A percentile compares a stretch with the other conserved stretches of the same genome.
Evolutionary conservation across 2,797 vertebrate species (phyloP).

Genomic region (Megalops cyprinoides): DNA sequence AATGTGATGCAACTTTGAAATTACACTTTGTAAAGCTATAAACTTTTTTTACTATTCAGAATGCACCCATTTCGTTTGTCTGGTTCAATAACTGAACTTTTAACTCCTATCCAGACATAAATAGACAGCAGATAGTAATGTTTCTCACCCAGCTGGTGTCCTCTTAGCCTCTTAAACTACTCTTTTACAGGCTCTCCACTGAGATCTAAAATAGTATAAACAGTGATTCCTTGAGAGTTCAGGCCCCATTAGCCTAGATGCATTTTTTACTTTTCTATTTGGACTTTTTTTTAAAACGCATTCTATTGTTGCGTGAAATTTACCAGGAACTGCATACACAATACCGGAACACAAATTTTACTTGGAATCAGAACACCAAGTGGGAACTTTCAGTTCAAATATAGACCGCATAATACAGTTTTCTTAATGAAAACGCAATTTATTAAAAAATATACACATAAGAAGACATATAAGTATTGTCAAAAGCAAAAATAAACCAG

Average conservation of each 20-base stretch:
- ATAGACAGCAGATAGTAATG: neutral
- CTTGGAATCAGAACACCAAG: neutral
- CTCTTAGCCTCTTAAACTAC: neutral
- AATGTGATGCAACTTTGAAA: neutral
- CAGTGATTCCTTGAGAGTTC: neutral
- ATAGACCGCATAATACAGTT: neutral
- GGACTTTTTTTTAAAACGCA: neutral
- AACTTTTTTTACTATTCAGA: neutral
- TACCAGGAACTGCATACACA: neutral
- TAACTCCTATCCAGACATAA: neutral
- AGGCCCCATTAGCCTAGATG: neutral
- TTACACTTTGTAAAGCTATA: neutral
- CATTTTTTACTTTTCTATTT: neutral
- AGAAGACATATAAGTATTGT: neutral
- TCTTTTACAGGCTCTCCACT: neutral
- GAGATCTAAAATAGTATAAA: neutral
- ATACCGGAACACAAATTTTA: neutral
- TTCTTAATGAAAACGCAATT: neutral
- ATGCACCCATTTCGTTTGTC: neutral
- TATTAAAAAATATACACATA: neutral
- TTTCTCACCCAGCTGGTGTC: neutral
- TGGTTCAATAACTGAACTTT: neutral
- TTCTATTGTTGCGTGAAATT: neutral
- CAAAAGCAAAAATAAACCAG: neutral
- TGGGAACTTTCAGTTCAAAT: neutral